These are phyloP conservation scores for Garra rufa DNA, from an alignment of 2,113 vertebrate species.

Conservation along the genomic window DNA sequence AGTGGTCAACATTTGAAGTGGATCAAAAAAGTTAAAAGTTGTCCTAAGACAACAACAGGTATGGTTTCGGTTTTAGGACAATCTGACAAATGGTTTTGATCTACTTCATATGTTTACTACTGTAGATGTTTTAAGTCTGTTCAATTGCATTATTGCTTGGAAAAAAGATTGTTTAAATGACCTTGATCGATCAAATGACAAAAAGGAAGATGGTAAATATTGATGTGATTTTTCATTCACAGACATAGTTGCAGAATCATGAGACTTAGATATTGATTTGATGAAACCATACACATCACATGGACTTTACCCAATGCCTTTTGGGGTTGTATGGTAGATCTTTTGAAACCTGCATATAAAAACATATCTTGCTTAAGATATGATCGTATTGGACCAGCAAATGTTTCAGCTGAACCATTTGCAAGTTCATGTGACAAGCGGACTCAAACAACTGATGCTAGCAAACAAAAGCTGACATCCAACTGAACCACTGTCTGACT, in stretches of 20 bases:
- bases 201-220: background rate
- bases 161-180: background rate
- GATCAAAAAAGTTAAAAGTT: too few relatives aligned
- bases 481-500: background rate
- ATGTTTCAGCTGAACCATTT: background rate
- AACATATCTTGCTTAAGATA: background rate
- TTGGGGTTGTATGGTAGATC: constrained; percentile 10
- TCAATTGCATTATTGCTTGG: background rate
- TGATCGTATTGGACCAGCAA: background rate
- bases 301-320: constrained; percentile 54
- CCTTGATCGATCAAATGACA: background rate
- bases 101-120: too few relatives aligned
- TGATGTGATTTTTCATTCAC: background rate
- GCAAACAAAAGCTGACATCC: background rate
- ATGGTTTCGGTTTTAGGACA: too few relatives aligned
- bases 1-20: too few relatives aligned
- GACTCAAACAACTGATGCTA: background rate
- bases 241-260: constrained; percentile 3
- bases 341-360: constrained; percentile 53
- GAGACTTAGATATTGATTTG: constrained; percentile 6
- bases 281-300: constrained; percentile 4
- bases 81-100: too few relatives aligned
- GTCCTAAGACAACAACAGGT: too few relatives aligned
- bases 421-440: background rate
- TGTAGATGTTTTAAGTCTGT: background rate